Base-by-base conservation (phyloP, 2,113 vertebrate genomes). In the Myotis yumanensis region DNA sequence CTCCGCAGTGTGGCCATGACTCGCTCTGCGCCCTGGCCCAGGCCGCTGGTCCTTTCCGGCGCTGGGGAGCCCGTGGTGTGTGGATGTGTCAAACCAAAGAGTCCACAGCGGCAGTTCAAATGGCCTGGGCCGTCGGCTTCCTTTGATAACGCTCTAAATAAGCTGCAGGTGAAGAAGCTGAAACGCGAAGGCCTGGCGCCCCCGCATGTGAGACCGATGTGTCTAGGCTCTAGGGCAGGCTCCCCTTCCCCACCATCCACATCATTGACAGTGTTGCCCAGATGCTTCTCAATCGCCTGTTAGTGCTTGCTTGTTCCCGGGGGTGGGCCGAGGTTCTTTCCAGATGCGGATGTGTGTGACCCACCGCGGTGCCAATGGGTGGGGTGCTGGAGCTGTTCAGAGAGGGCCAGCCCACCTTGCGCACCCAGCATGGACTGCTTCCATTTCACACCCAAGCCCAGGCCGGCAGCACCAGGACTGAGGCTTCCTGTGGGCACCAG, bases 161-260 rank as follows among this genome's bases (percentile, higher is more conserved):
- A 93, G 62, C 95, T 7, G 3, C 91, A 87, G 91, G 48, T 25
- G 96, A 97, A 93, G 93, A 97, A 92, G 43, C 90, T 92, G 89
- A 92, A 66, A 64, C 10, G 1, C 37, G 20, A 62, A 40, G 75
- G 82, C 91, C 94, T 90, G 92, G 88, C 51, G 76, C 46, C 94
- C 1, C 23, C 16, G 84, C 46, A 23, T 83, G 93, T 5, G 2
- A 68, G 76, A 4, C 2, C 7, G 4, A 71, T 14, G 40, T 57
- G 4, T 48, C 43, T 40, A 91, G 86, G 89, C 80, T 75, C 80
- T 96, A 91, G 94, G 69, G 66, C 94, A 94, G 96, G 88, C 46
- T 90, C 73, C 69, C 91, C 30, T 77, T 59, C 69, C 72, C 73
- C 87, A 71, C 7, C 0, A 82, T 17, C 85, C 62, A 2, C 0